Percentiles rank a stretch among this genome's conserved stretches.
Evolutionary conservation across 1,140 invertebrate genomes (phyloP).

Genomic region (Drosophila malerkotliana): DNA sequence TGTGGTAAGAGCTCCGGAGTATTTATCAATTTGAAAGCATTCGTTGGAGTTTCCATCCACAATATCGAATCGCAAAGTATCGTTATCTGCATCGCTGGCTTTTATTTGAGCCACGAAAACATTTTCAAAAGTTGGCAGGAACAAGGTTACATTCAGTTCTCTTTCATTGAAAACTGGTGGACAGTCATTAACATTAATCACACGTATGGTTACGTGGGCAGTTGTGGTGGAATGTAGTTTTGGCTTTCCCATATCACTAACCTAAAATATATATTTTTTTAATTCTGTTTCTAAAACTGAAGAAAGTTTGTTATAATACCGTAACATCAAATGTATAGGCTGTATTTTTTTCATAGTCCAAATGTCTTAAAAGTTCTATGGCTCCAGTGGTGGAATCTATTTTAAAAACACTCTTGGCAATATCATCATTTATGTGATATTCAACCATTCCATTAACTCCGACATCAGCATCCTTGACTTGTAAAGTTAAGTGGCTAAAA

Average conservation of each 20-base stretch:
- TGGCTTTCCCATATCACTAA: conserved; percentile 93
- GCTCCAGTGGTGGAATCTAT: conserved; percentile 96
- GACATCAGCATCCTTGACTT: conserved; percentile 91
- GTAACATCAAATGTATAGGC: conserved; percentile 92
- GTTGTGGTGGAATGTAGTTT: conserved; percentile 90
- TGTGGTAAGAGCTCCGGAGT: conserved; percentile 88
- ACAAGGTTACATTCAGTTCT: conserved; percentile 90
- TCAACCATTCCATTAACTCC: conserved; percentile 92
- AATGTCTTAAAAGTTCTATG: conserved; percentile 89
- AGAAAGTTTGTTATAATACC: conserved; percentile 45
- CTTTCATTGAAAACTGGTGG: conserved; percentile 89
- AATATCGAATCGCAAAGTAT: conserved; percentile 90
- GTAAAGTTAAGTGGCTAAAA: conserved; percentile 91
- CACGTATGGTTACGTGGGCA: conserved; percentile 89
- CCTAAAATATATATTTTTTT: conserved; percentile 83
- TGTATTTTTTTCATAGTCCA: conserved; percentile 92
- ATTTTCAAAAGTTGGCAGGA: conserved; percentile 91
- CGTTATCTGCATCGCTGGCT: conserved; percentile 90
- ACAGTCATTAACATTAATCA: conserved; percentile 95
- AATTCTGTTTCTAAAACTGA: neutral
- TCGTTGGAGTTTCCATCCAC: conserved; percentile 91
- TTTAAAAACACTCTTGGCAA: conserved; percentile 90
- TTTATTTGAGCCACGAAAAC: conserved; percentile 88
- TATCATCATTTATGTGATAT: conserved; percentile 93
- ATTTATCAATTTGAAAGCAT: conserved; percentile 91